Base-by-base conservation (phyloP, 1,140 invertebrate species). In the Danaus plexippus region DNA sequence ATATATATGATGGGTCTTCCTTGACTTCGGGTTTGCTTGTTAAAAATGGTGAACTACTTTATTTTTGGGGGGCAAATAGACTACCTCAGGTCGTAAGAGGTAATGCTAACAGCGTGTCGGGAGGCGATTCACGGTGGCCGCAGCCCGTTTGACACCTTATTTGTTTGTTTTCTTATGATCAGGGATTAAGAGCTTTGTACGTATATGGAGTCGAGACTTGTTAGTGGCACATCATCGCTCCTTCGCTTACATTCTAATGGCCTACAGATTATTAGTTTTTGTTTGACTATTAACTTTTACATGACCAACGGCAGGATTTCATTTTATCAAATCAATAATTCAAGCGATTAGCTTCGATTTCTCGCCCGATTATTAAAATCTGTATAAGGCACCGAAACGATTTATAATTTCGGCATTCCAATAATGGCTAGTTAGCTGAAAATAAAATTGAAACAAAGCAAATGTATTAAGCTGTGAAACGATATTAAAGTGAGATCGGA, bases 41-140 rank as follows among this genome's bases (percentile, higher is more conserved):
- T 85, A 82, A 82, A 82, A 84, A 82, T 58, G 49, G 64, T 79
- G 66, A 73, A 83, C 82, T 85, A 85, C 82, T 79, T 82, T 78
- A 83, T 80, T 81, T 82, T 82, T 78, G 61, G 75, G 71, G 68
- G 68, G 75, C 59, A 83, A 85, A 85, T 67, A 84, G 74, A 75
- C 77, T 83, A 81, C 75, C 73, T 75, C 63, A 72, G 61, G 69
- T 70, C 54, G 63, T 80, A 80, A 80, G 63, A 63, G 62, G 71
- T 61, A 72, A 69, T 66, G 65, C 71, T 63, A 80, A 80, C 67
- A 83, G 53, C 22, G 50, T 59, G 54, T 48, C 43, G 53, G 48
- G 59, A 56, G 64, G 71, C 69, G 62, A 61, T 63, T 57, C 62
- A 59, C 67, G 69, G 69, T 72, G 75, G 71, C 71, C 69, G 68